Percentiles rank a stretch among this genome's conserved stretches.
These are phyloP conservation scores for Epinotia brunnichana DNA, from an alignment of 2,888 invertebrate genomes.

Conservation along the genomic window DNA sequence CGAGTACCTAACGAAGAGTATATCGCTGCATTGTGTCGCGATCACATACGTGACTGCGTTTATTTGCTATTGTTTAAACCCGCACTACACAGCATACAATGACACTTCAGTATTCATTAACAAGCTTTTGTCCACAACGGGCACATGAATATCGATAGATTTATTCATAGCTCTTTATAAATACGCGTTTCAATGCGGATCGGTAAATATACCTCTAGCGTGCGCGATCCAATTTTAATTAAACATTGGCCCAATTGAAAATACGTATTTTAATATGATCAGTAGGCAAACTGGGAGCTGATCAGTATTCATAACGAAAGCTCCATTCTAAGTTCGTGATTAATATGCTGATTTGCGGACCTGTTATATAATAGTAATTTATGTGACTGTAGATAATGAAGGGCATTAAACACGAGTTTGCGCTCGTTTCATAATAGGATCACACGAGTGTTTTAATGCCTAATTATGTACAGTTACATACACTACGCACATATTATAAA, in stretches of 20 bases:
- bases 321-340: constrained; percentile 5
- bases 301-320: constrained; percentile 28
- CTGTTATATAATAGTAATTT: constrained; percentile 45
- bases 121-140: constrained; percentile 35
- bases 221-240: constrained; percentile 28
- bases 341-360: constrained; percentile 14
- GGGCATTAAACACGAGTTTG: too few relatives aligned
- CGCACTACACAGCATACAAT: constrained; percentile 49
- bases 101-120: constrained; percentile 40
- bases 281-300: constrained; percentile 16
- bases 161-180: constrained; percentile 33
- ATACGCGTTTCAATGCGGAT: constrained; percentile 32
- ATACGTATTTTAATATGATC: constrained; percentile 31
- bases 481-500: too few relatives aligned
- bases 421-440: too few relatives aligned
- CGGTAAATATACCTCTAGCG: constrained; percentile 19
- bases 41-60: constrained; percentile 63
- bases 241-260: constrained; percentile 16
- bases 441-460: too few relatives aligned
- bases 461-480: too few relatives aligned
- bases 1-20: constrained; percentile 52
- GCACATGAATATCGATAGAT: constrained; percentile 22
- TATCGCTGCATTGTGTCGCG: constrained; percentile 63
- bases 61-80: constrained; percentile 60
- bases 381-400: too few relatives aligned